Evolutionary conservation across 2,113 vertebrate genomes (phyloP), one percentile per base, ranked within the genome.

Genomic region (Electrona antarctica): DNA sequence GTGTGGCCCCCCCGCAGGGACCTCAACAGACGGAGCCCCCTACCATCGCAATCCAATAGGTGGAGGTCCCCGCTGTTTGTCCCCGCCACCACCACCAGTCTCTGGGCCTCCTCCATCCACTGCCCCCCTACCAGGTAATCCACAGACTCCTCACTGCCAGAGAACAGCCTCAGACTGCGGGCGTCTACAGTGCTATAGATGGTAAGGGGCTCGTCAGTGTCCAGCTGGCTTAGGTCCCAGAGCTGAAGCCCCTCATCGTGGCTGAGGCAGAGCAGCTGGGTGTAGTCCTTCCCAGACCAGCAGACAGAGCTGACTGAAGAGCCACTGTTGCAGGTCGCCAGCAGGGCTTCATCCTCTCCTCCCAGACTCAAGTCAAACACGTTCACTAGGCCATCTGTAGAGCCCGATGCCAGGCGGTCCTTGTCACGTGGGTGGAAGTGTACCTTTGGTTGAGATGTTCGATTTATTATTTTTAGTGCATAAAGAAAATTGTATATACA

Each of bases 341-440:
- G 41, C 81, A 99, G 88, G 3, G 97, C 96, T 33, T 97, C 95
- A 0, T 97, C 96, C 89, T 99, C 97, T 0, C 86, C 87, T 10
- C 95, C 95, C 7, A 83, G 80, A 61, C 93, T 94, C 67, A 99
- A 91, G 86, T 99, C 95, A 0, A 97, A 99, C 28, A 97, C 92
- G 0, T 99, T 99, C 7, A 99, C 97, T 4, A 99, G 90, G 13
- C 98, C 97, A 47, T 99, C 97, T 0, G 95, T 95, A 50, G 95
- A 96, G 48, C 97, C 94, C 0, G 96, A 95, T 6, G 93, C 91
- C 7, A 98, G 45, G 33, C 94, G 87, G 85, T 94, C 95, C 7
- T 93, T 91, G 56, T 95, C 67, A 0, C 6, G 4, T 3, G 97
- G 97, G 78, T 99, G 97, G 84, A 99, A 99, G 65, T 94, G 59